Evolutionary conservation across 1,140 invertebrate species (phyloP), one percentile per base, ranked within the genome.

Genomic region (Drosophila ambigua): DNA sequence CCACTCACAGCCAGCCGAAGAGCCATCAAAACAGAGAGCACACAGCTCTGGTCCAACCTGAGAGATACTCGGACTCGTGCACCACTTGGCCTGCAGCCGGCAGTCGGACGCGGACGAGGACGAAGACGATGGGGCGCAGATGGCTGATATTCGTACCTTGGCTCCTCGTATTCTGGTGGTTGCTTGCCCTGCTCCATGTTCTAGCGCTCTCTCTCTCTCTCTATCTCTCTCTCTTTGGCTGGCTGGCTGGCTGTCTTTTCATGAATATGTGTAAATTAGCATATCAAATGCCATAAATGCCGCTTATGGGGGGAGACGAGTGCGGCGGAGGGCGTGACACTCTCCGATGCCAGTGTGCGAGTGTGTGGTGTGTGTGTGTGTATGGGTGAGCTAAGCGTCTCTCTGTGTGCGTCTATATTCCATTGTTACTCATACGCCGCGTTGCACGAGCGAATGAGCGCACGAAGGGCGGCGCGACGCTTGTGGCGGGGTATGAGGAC

Each of bases 271-370:
- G 79, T 64, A 88, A 88, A 88, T 88, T 88, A 88, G 83, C 83
- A 88, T 88, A 88, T 88, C 79, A 88, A 88, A 87, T 87, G 83
- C 75, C 76, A 88, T 87, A 88, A 87, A 78, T 87, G 83, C 57
- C 60, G 73, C 48, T 77, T 26, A 49, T 45, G 28, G 35, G 28
- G 23, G 11, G 50, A 52, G 62, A 52, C 11, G 35, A 39, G 35
- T 39, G 35, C 11, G 35, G 45, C 28, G 43, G 20, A 55, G 16
- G 53, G 53, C 31, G 50, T 51, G 63, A 46, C 41, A 31, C 48
- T 39, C 35, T 39, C 35, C 13, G 35, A 13, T 35, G 31, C 31
- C 31, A 11, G 31, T 9, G 28, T 67, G 48, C 20, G 26, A 39
- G 28, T 52, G 39, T 24, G 13, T 16, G 26, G n/a, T 20, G 20